Evolutionary conservation across 1,140 invertebrate species (phyloP), one percentile per base, ranked within the genome.

Genomic region (Carposina sasakii): DNA sequence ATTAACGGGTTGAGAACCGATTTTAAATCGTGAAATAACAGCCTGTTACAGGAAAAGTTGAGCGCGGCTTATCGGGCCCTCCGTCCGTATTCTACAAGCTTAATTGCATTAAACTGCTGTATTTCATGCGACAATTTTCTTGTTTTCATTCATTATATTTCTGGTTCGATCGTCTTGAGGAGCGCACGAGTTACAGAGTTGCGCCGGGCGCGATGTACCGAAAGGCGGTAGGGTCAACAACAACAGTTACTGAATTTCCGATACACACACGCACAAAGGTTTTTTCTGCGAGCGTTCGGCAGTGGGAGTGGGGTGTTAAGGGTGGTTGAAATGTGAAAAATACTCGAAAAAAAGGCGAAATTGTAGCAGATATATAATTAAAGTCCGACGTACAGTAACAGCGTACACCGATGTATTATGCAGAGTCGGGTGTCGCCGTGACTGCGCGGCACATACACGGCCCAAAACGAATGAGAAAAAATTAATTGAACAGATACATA

Each of bases 1-100:
- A 85, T 85, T 84, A 84, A 85, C 81, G 82, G 74, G 79, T 85
- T 76, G 84, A 87, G 86, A 87, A 88, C 71, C 76, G 76, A 78
- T 81, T 81, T 81, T 71, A 78, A 78, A 81, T 81, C 73, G 75
- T 76, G 71, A 81, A 81, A 81, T 82, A 82, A 81, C 78, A 81
- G 73, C 73, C 72, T 71, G 78, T 81, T 81, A 82, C 76, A 79
- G 75, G 78, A 69, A 77, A 79, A 82, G 76, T 82, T 77, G 76
- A 78, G 71, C 77, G 66, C 61, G 70, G 75, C 77, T 77, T 81
- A 77, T 78, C 71, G 69, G 57, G 58, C 63, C 57, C 71, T 66
- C 65, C 58, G 56, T 49, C 60, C 60, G 65, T 71, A 66, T 72
- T 74, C 72, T 72, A 71, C 66, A 60, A 71, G 65, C 61, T 72